Conservation (phyloP, 2,113 vertebrate genomes). For the Asarcornis scutulata region DNA sequence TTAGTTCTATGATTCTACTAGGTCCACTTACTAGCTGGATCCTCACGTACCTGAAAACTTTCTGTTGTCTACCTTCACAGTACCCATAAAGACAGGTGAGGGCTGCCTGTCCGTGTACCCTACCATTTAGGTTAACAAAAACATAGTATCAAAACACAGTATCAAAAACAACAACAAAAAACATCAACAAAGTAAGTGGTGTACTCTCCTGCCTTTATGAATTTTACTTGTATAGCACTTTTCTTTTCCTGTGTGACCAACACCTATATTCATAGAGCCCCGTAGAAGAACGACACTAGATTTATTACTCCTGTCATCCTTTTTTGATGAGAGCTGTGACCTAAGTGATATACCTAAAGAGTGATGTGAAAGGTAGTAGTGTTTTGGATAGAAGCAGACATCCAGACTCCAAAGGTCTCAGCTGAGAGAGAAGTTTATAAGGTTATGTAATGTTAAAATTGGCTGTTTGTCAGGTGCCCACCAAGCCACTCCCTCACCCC, state of each 20-base stretch:
- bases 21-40: neutral
- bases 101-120: neutral
- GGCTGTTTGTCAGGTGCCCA: no score
- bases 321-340: neutral
- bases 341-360: no score
- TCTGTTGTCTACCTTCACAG: neutral
- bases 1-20: neutral
- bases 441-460: no score
- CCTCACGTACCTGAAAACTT: neutral
- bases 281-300: neutral
- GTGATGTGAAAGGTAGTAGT: no score
- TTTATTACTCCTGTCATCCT: neutral
- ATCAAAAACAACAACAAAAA: no score
- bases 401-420: no score
- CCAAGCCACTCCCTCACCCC: no score
- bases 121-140: neutral
- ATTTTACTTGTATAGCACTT: neutral
- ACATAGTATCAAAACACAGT: no score
- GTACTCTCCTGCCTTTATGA: neutral
- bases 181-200: neutral
- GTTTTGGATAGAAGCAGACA: no score
- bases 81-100: neutral
- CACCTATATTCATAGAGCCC: neutral
- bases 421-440: no score
- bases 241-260: neutral